A percentile compares a stretch with the other conserved stretches of the same genome.
Evolutionary conservation across 2,888 invertebrate genomes (phyloP).

Genomic region (Drosophila imparisetae): DNA sequence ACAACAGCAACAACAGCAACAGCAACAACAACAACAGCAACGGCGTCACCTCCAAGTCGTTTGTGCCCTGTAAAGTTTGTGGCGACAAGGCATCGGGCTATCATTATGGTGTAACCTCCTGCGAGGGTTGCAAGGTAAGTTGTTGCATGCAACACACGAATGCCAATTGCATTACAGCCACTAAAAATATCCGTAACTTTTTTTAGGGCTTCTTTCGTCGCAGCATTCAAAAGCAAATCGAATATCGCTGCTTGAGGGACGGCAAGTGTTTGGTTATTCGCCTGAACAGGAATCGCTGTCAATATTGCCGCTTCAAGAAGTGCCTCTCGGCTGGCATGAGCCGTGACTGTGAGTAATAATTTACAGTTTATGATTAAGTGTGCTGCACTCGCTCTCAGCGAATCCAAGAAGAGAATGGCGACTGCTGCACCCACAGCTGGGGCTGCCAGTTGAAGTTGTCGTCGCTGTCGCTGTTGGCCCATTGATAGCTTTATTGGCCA

Average conservation of each 20-base stretch:
- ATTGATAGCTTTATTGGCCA: constrained; percentile 71
- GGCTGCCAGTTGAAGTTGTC: constrained; percentile 13
- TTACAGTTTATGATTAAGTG: constrained; percentile 24
- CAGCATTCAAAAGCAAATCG: constrained; percentile 98
- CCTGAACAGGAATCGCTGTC: constrained; percentile 97
- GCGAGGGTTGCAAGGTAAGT: constrained; percentile 98
- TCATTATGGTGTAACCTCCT: constrained; percentile 99
- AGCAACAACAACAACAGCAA: constrained; percentile 87
- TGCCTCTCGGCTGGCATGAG: constrained; percentile 98
- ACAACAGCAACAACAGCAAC: constrained; percentile 69
- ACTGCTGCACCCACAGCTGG: constrained; percentile 22
- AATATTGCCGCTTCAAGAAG: constrained; percentile 98
- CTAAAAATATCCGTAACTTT: constrained; percentile 41
- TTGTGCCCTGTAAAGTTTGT: constrained; percentile 98
- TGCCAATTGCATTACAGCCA: background rate
- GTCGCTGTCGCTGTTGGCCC: constrained; percentile 25
- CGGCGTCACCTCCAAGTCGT: constrained; percentile 92
- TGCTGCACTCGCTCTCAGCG: constrained; percentile 1
- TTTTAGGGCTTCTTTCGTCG: constrained; percentile 97
- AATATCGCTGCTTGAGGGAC: constrained; percentile 96
- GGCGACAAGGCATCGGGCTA: constrained; percentile 96
- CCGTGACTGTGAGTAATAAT: constrained; percentile 94
- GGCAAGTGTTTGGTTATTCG: constrained; percentile 97
- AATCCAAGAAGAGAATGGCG: constrained; percentile 37
- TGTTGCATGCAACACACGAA: background rate